phyloP scores from a whole-genome alignment of 2,888 invertebrate genomes.

The Conomelus anceps region DNA sequence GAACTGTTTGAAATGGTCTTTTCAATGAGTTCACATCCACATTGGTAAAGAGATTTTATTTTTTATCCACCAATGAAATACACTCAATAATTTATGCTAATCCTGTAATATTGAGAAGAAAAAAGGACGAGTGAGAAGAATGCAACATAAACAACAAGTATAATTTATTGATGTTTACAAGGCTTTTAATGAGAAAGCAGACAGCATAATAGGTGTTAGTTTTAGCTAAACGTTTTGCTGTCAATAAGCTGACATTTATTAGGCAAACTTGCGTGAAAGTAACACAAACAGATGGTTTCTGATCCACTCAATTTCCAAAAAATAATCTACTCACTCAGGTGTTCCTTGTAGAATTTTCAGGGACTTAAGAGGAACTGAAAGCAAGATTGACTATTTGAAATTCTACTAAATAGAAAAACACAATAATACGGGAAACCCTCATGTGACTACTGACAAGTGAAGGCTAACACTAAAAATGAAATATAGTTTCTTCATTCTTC shows the following conservation, averaged over 20 bases:
- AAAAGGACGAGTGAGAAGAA: no score
- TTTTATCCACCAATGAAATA: no score
- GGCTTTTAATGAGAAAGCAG: not conserved
- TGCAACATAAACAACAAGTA: not conserved
- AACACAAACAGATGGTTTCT: not conserved
- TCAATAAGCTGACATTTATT: not conserved
- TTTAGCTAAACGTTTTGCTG: no score
- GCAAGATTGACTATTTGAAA: not conserved
- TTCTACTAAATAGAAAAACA: not conserved
- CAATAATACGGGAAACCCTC: not conserved
- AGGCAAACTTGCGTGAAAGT: not conserved
- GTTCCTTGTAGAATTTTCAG: not conserved
- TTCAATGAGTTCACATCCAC: no score
- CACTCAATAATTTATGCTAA: no score
- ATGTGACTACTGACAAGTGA: not conserved
- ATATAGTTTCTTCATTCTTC: no score
- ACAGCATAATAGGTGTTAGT: not conserved
- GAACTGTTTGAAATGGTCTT: no score
- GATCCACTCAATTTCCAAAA: not conserved
- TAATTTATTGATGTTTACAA: not conserved
- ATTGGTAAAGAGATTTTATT: no score
- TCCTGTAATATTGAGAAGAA: no score
- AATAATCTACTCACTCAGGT: not conserved
- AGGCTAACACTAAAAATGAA: not conserved
- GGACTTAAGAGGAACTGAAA: not conserved